These are phyloP conservation scores for Homarus americanus DNA, from an alignment of 1,140 invertebrate species.

Conservation along the genomic window DNA sequence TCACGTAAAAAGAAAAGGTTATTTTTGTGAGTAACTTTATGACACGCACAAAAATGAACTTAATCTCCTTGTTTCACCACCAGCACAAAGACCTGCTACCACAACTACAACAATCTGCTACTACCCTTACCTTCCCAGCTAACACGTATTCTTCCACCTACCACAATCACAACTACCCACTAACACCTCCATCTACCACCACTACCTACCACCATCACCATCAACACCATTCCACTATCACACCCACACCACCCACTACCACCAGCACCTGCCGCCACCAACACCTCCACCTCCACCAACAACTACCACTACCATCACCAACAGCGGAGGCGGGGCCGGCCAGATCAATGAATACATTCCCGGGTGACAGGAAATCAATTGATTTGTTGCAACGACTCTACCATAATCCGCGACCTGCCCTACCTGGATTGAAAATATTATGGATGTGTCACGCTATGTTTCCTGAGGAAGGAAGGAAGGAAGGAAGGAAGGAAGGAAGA, in stretches of 20 bases:
- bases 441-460: slow-evolving; percentile 51
- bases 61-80: too few relatives aligned
- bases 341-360: slow-evolving; percentile 67
- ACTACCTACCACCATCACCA: neutral
- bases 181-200: neutral
- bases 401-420: slow-evolving; percentile 61
- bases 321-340: neutral
- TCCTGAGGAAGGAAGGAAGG: neutral
- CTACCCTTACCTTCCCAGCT: too few relatives aligned
- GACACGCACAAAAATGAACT: too few relatives aligned
- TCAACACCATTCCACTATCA: neutral
- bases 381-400: slow-evolving; percentile 66
- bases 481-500: neutral
- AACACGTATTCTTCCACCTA: too few relatives aligned
- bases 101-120: too few relatives aligned
- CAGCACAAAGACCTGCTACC: too few relatives aligned
- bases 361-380: slow-evolving; percentile 65
- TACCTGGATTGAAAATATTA: slow-evolving; percentile 68
- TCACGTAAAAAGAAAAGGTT: too few relatives aligned
- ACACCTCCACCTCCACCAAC: neutral
- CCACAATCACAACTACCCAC: neutral
- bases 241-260: neutral
- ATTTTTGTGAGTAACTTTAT: too few relatives aligned
- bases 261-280: neutral
- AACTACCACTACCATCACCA: too few relatives aligned